Evolutionary conservation across 37 sponge, comb jelly and placozoan genomes (phyloP), one percentile per base, ranked within the genome.

Genomic region (Cliona cf. orientalis): DNA sequence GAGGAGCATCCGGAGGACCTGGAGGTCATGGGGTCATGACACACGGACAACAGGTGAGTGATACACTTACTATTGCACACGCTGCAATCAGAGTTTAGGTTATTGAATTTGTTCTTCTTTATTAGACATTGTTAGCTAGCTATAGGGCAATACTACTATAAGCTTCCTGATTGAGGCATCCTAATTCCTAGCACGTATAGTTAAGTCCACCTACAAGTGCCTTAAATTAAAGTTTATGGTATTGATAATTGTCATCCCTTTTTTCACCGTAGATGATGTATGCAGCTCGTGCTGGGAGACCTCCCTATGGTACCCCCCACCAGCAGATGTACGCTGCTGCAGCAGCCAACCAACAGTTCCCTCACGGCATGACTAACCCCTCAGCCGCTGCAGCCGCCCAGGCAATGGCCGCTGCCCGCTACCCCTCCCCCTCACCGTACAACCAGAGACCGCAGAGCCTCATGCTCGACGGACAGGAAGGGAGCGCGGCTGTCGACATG

Each of bases 371-470:
- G n/a, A n/a, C n/a, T n/a, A n/a, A n/a, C n/a, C n/a, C n/a, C n/a
- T n/a, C n/a, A n/a, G n/a, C n/a, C n/a, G n/a, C n/a, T n/a, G n/a
- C n/a, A n/a, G n/a, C n/a, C n/a, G n/a, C n/a, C n/a, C n/a, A n/a
- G n/a, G n/a, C n/a, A n/a, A 49, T 49, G 53, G 14, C 9, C 9
- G 53, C 53, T 9, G 25, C 70, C 22, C 55, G 42, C 21, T 49
- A 46, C 73, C 36, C 73, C 34, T 29, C 23, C 36, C n/a, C 73
- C 73, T 49, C 53, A 19, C 73, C 73, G 31, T 31, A 31, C 36
- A 46, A 28, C 35, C 74, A 74, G 32, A 49, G 75, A 65, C 75
- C 84, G 2, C 72, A 82, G n/a, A 83, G 66, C 49, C 68, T 83
- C 0, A 31, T 38, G 14, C 33, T 83, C 29, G 82, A 81, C 2